Conservation (phyloP, 2,113 vertebrate genomes). For the Pygoscelis antarcticus region DNA sequence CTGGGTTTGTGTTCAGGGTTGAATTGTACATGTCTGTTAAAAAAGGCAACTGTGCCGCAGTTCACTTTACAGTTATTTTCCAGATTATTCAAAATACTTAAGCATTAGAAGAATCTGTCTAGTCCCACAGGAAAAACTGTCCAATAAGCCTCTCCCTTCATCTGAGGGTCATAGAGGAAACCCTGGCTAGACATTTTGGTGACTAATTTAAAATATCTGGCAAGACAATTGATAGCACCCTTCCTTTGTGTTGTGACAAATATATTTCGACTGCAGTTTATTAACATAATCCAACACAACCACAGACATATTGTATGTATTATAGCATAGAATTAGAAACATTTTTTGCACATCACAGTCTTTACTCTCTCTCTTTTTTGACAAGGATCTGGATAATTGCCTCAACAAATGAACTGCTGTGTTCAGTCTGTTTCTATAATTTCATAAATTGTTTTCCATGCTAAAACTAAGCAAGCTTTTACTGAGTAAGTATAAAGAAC, state of each 20-base stretch:
- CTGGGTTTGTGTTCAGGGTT: constrained; percentile 6
- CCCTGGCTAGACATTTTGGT: constrained; percentile 82
- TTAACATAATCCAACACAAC: constrained; percentile 79
- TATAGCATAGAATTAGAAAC: constrained; percentile 81
- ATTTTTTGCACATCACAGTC: constrained; percentile 77
- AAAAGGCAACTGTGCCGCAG: constrained; percentile 51
- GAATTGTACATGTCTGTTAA: constrained; percentile 56
- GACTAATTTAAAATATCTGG: constrained; percentile 85
- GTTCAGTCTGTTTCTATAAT: constrained; percentile 82
- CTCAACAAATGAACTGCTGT: constrained; percentile 81
- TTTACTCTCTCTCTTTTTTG: constrained; percentile 69
- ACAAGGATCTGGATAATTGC: constrained; percentile 84
- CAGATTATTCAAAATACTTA: constrained; percentile 68
- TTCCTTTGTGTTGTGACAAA: constrained; percentile 83
- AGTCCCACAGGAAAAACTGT: constrained; percentile 62
- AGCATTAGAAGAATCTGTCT: constrained; percentile 53
- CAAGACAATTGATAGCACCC: constrained; percentile 76
- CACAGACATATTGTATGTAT: constrained; percentile 82
- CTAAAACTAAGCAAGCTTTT: constrained; percentile 78
- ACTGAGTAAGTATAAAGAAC: constrained; percentile 86
- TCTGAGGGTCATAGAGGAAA: constrained; percentile 80
- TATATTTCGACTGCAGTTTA: constrained; percentile 80
- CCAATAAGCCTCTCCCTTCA: constrained; percentile 66
- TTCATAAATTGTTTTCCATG: constrained; percentile 83
- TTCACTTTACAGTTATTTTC: constrained; percentile 72